Evolutionary conservation across 2,797 vertebrate species (phyloP), one percentile per base, ranked within the genome.

Genomic region (Aeoliscus strigatus): DNA sequence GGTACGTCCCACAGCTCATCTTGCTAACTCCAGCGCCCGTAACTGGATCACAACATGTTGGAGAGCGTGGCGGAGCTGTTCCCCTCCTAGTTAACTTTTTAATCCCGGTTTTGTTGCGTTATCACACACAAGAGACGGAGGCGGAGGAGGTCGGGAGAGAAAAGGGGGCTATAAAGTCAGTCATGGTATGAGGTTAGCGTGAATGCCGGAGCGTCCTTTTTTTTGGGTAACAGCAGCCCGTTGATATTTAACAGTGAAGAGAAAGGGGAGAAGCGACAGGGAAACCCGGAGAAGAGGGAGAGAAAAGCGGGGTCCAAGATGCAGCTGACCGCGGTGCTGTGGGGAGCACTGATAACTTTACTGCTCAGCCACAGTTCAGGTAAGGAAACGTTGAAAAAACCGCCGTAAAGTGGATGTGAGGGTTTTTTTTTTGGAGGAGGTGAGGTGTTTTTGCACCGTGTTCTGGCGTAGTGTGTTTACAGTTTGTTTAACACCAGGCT

Each of bases 1-100:
- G 88, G 88, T 88, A 79, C 81, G 33, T 38, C 29, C 87, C 87
- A 62, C 72, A 72, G 79, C 75, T 60, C 71, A 79, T 85, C 82
- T 85, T 84, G 77, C 66, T 79, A 37, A 63, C 65, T 48, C 25
- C 79, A 28, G 66, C 41, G 62, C 46, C 46, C 23, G 21, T 44
- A 57, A 59, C 36, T 39, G 3, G 63, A 75, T 65, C 85, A 85
- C 77, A 87, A 85, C 80, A 86, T 77, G 86, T 72, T 84, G 79
- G 73, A 81, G 73, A 60, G 33, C 27, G 38, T 3, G 21, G 25
- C 16, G 2, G 45, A 27, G 33, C 42, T 0, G 28, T 10, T 11
- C 49, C 46, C n/a, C 10, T 23, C 8, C 42, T 41, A 72, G 60
- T 67, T 60, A 79, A 86, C 83, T 85, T 85, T 79, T 57, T 68